Conservation (phyloP, 2,888 invertebrate genomes). For the Ennomos erosarius region DNA sequence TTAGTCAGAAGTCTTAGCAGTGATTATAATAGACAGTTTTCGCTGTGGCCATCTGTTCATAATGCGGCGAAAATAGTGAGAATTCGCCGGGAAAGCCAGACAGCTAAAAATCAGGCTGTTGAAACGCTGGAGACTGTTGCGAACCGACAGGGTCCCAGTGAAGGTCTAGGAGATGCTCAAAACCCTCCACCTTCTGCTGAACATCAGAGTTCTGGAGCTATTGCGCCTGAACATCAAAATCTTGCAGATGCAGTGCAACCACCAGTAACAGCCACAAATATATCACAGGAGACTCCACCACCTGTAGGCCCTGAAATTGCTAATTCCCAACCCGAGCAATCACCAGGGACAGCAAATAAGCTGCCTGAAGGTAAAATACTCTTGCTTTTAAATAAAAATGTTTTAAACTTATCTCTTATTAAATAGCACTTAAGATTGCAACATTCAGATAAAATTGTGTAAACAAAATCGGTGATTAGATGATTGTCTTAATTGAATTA, state of each 20-base stretch:
- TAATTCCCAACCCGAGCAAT: neutral
- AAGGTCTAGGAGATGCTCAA: constrained; percentile 42
- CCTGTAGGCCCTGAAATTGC: neutral
- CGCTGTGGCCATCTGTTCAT: constrained; percentile 67
- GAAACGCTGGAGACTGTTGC: constrained; percentile 10
- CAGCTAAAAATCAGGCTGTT: neutral
- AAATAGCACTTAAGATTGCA: constrained; percentile 1
- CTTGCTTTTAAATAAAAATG: neutral
- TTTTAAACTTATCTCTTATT: neutral
- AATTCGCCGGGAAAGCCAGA: constrained; percentile 48
- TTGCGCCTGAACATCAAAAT: neutral
- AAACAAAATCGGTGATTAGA: constrained; percentile 1
- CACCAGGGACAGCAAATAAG: constrained; percentile 7
- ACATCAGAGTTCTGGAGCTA: neutral
- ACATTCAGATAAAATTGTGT: constrained; percentile 2
- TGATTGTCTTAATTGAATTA: too few relatives aligned
- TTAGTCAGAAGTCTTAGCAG: constrained; percentile 36
- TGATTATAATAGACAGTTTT: constrained; percentile 54
- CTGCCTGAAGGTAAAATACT: constrained; percentile 22
- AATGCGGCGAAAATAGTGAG: constrained; percentile 57
- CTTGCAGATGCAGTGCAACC: neutral
- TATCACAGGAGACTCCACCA: neutral
- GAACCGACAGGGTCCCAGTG: constrained; percentile 39
- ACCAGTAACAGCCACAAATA: neutral
- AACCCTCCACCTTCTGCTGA: neutral